phyloP scores from a whole-genome alignment of 2,797 vertebrate genomes.

The Lycodopsis pacificus region DNA sequence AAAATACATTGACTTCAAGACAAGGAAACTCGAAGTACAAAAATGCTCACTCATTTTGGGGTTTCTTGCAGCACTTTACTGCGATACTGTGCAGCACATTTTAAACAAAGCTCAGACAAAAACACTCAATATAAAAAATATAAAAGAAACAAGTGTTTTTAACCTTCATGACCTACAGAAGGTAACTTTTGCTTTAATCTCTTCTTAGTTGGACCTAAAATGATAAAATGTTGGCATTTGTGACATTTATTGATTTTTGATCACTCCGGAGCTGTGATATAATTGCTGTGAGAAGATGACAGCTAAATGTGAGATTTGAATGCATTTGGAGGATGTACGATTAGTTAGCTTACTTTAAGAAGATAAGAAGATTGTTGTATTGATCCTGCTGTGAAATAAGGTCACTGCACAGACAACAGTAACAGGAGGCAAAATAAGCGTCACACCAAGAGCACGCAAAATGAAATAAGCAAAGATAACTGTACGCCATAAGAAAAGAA shows the following conservation, averaged over 20 bases:
- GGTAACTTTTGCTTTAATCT: background rate
- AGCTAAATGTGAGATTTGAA: background rate
- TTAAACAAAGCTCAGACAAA: too few species aligned
- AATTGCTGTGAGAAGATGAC: background rate
- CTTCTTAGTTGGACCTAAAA: background rate
- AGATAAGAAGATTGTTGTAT: background rate
- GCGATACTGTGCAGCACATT: too few species aligned
- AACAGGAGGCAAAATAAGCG: background rate
- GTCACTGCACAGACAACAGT: background rate
- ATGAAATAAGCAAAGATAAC: background rate
- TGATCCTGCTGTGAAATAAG: constrained; percentile 5
- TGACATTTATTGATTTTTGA: constrained; percentile 3
- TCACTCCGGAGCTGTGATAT: background rate
- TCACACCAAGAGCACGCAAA: background rate
- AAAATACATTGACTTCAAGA: too few species aligned
- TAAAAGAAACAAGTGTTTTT: background rate
- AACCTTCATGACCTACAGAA: background rate
- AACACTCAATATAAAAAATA: too few species aligned
- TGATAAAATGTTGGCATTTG: background rate
- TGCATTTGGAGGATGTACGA: background rate
- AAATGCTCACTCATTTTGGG: too few species aligned
- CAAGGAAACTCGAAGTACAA: too few species aligned
- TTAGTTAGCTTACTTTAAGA: constrained; percentile 4
- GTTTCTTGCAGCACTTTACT: too few species aligned
- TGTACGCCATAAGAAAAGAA: background rate